phyloP scores from a whole-genome alignment of 2,113 vertebrate genomes.

The Semicossyphus pulcher region DNA sequence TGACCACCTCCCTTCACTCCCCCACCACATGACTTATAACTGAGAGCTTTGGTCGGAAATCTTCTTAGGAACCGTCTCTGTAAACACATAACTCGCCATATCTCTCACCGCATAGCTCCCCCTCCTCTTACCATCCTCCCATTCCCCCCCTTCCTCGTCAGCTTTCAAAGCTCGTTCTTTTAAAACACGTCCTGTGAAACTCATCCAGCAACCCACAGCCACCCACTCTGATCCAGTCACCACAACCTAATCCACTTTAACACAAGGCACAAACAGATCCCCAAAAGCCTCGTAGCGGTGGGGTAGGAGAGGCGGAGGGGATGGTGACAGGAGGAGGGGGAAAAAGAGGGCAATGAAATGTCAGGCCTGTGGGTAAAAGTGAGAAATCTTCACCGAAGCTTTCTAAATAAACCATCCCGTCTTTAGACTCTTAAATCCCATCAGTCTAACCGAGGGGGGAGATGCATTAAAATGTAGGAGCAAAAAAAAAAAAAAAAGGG shows the following conservation, averaged over 20 bases:
- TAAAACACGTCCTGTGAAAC: conserved; percentile 50
- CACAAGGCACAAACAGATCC: conserved; percentile 46
- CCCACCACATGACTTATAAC: conserved; percentile 48
- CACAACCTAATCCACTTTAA: conserved; percentile 59
- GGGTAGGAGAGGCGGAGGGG: neutral
- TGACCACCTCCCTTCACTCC: conserved; percentile 47
- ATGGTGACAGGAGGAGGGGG: neutral
- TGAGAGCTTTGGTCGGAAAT: conserved; percentile 47
- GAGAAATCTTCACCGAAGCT: conserved; percentile 28
- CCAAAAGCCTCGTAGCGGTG: conserved; percentile 4
- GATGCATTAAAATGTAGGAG: conserved; percentile 41
- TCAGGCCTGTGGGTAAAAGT: conserved; percentile 34
- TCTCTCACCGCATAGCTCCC: conserved; percentile 26
- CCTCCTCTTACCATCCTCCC: conserved; percentile 9
- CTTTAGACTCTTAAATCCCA: conserved; percentile 54
- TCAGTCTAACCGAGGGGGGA: conserved; percentile 19
- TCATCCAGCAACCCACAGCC: conserved; percentile 57
- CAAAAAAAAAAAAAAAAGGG: conserved; percentile 7
- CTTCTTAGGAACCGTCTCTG: conserved; percentile 62
- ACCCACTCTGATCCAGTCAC: conserved; percentile 49
- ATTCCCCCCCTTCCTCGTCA: conserved; percentile 11
- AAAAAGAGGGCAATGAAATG: conserved; percentile 45
- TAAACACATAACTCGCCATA: conserved; percentile 56
- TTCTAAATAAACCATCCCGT: conserved; percentile 60
- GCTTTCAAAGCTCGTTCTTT: conserved; percentile 41